These are phyloP conservation scores for Platysternon megacephalum DNA, from an alignment of 2,113 vertebrate genomes.

Conservation along the genomic window DNA sequence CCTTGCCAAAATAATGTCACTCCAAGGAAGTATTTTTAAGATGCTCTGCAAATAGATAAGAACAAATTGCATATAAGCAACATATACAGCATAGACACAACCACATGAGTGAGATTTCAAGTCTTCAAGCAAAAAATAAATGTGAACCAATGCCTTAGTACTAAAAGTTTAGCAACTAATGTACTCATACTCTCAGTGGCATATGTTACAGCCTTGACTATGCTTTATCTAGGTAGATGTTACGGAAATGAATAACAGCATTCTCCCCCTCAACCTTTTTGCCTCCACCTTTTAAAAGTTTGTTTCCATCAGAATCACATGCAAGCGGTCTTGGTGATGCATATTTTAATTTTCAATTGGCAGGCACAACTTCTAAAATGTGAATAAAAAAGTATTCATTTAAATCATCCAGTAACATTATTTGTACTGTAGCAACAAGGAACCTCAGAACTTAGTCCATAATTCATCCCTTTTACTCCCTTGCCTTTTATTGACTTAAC, in stretches of 20 bases:
- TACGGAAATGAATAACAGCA: background rate
- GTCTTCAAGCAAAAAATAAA: background rate
- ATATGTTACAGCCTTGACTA: background rate
- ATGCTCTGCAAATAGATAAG: background rate
- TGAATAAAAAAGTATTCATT: background rate
- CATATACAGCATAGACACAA: background rate
- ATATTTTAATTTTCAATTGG: background rate
- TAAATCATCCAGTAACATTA: background rate
- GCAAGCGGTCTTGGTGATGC: background rate
- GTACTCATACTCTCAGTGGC: background rate
- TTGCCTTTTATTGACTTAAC: background rate
- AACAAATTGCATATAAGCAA: background rate
- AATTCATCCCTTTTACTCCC: background rate
- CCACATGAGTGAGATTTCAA: background rate
- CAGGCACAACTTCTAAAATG: background rate
- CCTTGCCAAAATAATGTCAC: background rate
- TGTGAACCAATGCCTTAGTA: background rate
- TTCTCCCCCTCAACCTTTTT: background rate
- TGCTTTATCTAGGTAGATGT: background rate
- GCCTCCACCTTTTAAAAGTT: background rate
- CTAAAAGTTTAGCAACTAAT: background rate
- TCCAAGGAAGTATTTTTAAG: background rate
- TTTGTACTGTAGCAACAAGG: background rate
- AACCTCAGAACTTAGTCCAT: background rate
- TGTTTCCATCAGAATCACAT: background rate